Evolutionary conservation across 2,888 invertebrate genomes (phyloP).

Genomic region (Drosophila incognita): DNA sequence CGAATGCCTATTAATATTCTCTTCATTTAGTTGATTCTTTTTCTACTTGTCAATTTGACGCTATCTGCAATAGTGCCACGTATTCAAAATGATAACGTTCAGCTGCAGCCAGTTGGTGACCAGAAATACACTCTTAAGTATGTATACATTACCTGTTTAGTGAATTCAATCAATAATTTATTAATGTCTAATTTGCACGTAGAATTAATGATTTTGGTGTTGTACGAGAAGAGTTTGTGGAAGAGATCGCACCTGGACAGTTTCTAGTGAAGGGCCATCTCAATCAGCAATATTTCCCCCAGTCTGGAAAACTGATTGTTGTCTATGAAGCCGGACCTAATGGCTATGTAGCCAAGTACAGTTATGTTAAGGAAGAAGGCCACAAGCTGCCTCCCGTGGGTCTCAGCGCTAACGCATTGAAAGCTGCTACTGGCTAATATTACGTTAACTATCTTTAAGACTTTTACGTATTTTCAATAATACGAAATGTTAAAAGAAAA

Average conservation of each 20-base stretch:
- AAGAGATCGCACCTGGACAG: constrained; percentile 26
- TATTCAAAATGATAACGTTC: constrained; percentile 19
- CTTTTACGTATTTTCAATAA: not conserved
- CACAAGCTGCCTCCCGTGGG: not conserved
- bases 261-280: constrained; percentile 27
- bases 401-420: constrained; percentile 18
- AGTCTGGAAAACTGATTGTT: constrained; percentile 20
- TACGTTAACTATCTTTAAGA: not conserved
- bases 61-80: constrained; percentile 27
- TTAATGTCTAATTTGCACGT: not conserved
- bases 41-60: constrained; percentile 13
- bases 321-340: constrained; percentile 38
- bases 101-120: constrained; percentile 28
- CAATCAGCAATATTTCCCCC: constrained; percentile 5
- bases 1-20: not conserved
- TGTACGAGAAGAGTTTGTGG: constrained; percentile 38
- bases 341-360: constrained; percentile 46
- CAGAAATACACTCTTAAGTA: constrained; percentile 29
- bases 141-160: not conserved
- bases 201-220: constrained; percentile 20
- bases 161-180: not conserved
- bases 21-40: constrained; percentile 27
- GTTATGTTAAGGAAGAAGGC: not conserved
- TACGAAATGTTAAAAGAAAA: not conserved
- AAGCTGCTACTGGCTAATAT: constrained; percentile 24